Evolutionary conservation across 2,888 invertebrate species (phyloP).

Genomic region (Melanargia galathea): DNA sequence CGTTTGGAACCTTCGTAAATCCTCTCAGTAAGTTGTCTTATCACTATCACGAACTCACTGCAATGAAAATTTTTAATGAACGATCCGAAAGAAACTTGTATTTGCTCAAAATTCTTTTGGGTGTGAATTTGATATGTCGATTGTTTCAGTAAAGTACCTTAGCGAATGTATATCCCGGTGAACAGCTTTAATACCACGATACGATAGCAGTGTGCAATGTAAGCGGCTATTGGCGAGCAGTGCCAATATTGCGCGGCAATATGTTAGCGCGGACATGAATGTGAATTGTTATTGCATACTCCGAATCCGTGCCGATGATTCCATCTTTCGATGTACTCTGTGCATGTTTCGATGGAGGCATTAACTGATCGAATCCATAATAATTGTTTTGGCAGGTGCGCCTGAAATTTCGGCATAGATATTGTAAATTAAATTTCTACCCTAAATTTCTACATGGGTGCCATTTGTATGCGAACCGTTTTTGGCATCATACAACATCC

Average conservation of each 20-base stretch:
- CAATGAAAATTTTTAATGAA: too few species aligned
- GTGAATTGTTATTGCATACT: slow-evolving; percentile 56
- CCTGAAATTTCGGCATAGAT: neutral
- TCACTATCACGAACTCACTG: too few species aligned
- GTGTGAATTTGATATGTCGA: neutral
- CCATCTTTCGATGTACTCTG: slow-evolving; percentile 10
- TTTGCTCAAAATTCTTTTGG: neutral
- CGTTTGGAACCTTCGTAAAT: too few species aligned
- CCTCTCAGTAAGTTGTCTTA: too few species aligned
- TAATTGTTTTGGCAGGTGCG: slow-evolving; percentile 1
- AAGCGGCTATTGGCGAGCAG: slow-evolving; percentile 39
- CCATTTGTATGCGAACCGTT: too few species aligned
- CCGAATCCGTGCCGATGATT: slow-evolving; percentile 39
- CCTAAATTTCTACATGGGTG: too few species aligned
- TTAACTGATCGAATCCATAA: neutral
- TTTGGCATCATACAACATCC: too few species aligned
- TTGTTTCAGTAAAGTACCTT: slow-evolving; percentile 2
- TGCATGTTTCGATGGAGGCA: slow-evolving; percentile 4
- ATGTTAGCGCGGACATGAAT: slow-evolving; percentile 53
- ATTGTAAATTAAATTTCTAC: neutral
- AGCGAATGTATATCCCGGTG: slow-evolving; percentile 1
- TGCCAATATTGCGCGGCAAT: slow-evolving; percentile 53
- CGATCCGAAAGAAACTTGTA: too few species aligned
- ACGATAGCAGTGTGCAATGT: slow-evolving; percentile 40
- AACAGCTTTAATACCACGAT: slow-evolving; percentile 12